Base-by-base conservation (phyloP, 37 sponge, comb jelly and placozoan genomes). In the Crambe crambe region DNA sequence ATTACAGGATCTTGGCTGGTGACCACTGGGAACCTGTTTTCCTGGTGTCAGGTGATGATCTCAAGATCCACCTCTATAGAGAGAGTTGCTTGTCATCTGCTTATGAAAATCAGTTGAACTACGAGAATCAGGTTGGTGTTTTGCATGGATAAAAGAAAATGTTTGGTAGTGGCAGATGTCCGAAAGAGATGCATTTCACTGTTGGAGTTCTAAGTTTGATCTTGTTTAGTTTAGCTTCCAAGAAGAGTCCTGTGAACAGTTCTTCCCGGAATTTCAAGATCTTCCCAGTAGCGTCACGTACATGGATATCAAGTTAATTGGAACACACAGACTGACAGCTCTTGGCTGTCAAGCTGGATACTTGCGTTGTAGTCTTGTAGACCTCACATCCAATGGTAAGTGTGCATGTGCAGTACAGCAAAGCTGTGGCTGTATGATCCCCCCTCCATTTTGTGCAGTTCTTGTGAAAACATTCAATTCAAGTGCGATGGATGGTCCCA, bases 1-100 rank as follows among this genome's bases (percentile, higher is more conserved):
- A 2, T 31, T 60, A 31, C 18, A 92, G 93, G 69, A 85, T 92
- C 12, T n/a, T 85, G 30, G 57, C 44, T 8, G 73, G 56, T 36
- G 74, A 73, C 34, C 61, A 58, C 22, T 79, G 85, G 85, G 86
- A 88, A 54, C 69, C 78, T 37, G 91, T 90, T 32, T 94, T 94
- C 47, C 85, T 94, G 31, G 59, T 94, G 25, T 35, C 92, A 31
- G 95, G 95, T 56, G 85, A 87, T 58, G 95, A 94, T 38, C 66
- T 73, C 26, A 80, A 72, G 1, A 74, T 94, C 9, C 95, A 94
- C 72, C 40, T 90, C 34, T 94, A 81, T 58, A 51, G 78, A 70
- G 72, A 82, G 37, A 29, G 21, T 38, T 15, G 15, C 21, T 65
- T 75, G 27, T 59, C 75, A 58, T 3, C 22, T 58, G 59, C n/a